Evolutionary conservation across 2,113 vertebrate genomes (phyloP).

Genomic region (Podilymbus podiceps): DNA sequence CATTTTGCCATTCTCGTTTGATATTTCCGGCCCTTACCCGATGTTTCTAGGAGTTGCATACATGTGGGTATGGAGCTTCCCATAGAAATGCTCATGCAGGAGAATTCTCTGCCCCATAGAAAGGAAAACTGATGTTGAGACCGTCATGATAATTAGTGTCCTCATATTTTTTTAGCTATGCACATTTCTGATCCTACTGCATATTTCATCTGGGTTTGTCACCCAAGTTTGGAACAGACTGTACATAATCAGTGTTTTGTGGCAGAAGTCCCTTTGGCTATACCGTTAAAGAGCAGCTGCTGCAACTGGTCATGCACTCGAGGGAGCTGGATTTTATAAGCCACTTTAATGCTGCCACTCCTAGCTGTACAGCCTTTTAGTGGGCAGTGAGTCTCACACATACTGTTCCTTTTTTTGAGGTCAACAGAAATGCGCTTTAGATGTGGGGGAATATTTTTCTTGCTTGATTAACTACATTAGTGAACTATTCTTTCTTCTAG

Average conservation of each 20-base stretch:
- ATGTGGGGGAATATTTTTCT: background rate
- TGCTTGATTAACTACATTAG: background rate
- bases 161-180: background rate
- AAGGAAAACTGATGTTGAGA: background rate
- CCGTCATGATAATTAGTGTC: accelerated
- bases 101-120: background rate
- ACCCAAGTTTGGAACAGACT: background rate
- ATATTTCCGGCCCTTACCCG: accelerated
- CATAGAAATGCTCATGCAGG: accelerated
- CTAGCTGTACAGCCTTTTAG: background rate
- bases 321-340: background rate
- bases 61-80: background rate
- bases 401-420: background rate
- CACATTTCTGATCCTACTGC: background rate
- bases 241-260: accelerated
- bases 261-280: background rate
- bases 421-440: background rate
- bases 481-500: background rate
- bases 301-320: accelerated
- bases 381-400: accelerated
- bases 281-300: background rate
- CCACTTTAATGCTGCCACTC: background rate
- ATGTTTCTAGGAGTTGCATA: accelerated
- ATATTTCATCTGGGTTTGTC: background rate
- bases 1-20: accelerated